Conservation (phyloP, 2,797 vertebrate species). For the Echeneis naucrates region DNA sequence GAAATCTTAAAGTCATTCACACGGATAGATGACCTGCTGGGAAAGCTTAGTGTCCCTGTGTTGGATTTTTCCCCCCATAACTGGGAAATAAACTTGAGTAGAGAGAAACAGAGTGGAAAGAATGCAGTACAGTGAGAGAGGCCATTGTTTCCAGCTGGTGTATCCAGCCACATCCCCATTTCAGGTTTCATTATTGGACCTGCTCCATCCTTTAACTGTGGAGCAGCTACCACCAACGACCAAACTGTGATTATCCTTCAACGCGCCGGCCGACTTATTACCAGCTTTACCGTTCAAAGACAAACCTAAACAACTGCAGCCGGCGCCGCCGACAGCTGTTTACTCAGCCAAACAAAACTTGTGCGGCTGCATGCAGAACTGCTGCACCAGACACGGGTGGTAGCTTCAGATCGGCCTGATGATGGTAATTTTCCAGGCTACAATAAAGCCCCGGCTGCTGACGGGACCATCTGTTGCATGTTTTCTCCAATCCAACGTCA, state of each 20-base stretch:
- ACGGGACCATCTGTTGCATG: conserved; percentile 70
- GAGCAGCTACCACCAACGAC: conserved; percentile 51
- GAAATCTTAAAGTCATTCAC: too few relatives aligned
- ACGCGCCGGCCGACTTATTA: conserved; percentile 54
- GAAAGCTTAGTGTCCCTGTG: too few relatives aligned
- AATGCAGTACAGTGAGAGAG: conserved; percentile 49
- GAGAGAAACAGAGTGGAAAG: conserved; percentile 44
- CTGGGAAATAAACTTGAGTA: conserved; percentile 38
- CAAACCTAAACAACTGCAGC: conserved; percentile 68
- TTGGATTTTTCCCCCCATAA: background rate
- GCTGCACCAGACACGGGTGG: conserved; percentile 43
- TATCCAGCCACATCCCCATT: conserved; percentile 68
- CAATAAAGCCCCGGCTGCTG: conserved; percentile 66
- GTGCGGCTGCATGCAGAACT: conserved; percentile 34
- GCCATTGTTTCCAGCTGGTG: conserved; percentile 70
- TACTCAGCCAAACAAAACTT: conserved; percentile 48
- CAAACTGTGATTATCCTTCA: conserved; percentile 72
- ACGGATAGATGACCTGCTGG: too few relatives aligned
- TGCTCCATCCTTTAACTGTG: conserved; percentile 53
- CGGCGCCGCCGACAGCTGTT: conserved; percentile 43
- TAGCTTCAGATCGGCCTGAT: conserved; percentile 56
- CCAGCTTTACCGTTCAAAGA: conserved; percentile 46
- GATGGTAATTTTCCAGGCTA: conserved; percentile 73
- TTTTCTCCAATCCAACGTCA: conserved; percentile 49
- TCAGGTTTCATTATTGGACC: conserved; percentile 71